A percentile compares a stretch with the other conserved stretches of the same genome.
These are phyloP conservation scores for Anastrepha ludens DNA, from an alignment of 1,140 invertebrate genomes.

Conservation along the genomic window DNA sequence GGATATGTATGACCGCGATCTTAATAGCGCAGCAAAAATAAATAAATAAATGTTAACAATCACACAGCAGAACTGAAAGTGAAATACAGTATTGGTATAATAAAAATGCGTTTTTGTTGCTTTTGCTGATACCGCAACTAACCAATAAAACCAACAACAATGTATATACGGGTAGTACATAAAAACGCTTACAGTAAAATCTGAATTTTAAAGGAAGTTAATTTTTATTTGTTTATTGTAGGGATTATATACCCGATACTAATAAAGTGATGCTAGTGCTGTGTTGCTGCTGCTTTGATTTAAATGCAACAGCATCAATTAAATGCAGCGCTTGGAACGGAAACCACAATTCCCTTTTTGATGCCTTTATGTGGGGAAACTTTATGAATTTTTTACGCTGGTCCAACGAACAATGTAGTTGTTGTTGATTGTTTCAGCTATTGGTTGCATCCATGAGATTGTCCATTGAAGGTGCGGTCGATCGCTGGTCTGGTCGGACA, in stretches of 20 bases:
- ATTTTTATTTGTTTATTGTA: neutral
- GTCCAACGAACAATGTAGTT: neutral
- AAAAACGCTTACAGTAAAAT: slow-evolving; percentile 7
- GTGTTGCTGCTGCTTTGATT: neutral
- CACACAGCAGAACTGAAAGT: neutral
- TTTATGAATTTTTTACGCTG: neutral
- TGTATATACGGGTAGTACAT: neutral
- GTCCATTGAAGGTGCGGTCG: slow-evolving; percentile 30
- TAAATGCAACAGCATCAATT: neutral
- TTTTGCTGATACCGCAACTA: neutral
- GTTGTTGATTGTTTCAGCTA: neutral
- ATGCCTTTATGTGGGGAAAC: neutral
- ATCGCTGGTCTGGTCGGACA: neutral
- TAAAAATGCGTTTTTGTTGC: neutral
- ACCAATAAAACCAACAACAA: neutral
- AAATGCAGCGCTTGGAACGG: neutral
- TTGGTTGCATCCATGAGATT: slow-evolving; percentile 25
- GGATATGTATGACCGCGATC: neutral
- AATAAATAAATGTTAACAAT: neutral
- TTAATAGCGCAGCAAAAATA: neutral
- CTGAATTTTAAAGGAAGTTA: slow-evolving; percentile 2
- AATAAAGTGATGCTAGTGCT: neutral
- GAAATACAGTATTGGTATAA: neutral
- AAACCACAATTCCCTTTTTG: slow-evolving; percentile 5
- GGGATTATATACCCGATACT: neutral